Base-by-base conservation (phyloP, 1,140 invertebrate genomes). In the Drosophila ananassae region DNA sequence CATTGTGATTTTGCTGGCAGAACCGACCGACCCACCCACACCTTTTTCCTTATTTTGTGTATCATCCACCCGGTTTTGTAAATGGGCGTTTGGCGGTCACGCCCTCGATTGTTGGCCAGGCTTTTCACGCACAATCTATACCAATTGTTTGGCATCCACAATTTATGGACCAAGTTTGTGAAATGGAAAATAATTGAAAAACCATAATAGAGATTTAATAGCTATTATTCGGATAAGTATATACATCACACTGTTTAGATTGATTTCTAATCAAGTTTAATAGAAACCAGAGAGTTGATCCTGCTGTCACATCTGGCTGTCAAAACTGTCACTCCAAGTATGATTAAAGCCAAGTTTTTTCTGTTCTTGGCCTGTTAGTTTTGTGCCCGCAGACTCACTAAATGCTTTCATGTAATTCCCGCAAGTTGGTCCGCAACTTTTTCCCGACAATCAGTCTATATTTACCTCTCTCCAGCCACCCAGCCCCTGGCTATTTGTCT, bases 71-170 rank as follows among this genome's bases (percentile, higher is more conserved):
- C 39, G n/a, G 39, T 21, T 48, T 17, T n/a, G 32, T 44, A 21
- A 21, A 9, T 68, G 63, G 50, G 62, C 63, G 66, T 37, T 50
- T 56, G 41, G 63, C 21, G 2, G 64, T n/a, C 66, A 68, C 66
- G 66, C 66, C 66, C n/a, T 24, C 41, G 24, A 55, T 67, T 56
- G 41, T 37, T 25, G 30, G 41, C 3, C 41, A 17, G 37, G 17
- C 17, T 6, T 68, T 57, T 32, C 69, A 41, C 66, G 44, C 63
- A 57, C 44, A 69, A 69, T 69, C 32, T 39, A 57, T 69, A 47
- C 69, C 51, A 69, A 69, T 69, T 57, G 44, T 50, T 53, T 41
- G 44, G 54, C 52, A 30, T 28, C 62, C 47, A 21, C 17, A 50
- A 21, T 17, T 52, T 34, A n/a, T 47, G 30, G 9, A 39, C 50